Evolutionary conservation across 2,113 vertebrate genomes (phyloP).

Genomic region (Brachirus orientalis): DNA sequence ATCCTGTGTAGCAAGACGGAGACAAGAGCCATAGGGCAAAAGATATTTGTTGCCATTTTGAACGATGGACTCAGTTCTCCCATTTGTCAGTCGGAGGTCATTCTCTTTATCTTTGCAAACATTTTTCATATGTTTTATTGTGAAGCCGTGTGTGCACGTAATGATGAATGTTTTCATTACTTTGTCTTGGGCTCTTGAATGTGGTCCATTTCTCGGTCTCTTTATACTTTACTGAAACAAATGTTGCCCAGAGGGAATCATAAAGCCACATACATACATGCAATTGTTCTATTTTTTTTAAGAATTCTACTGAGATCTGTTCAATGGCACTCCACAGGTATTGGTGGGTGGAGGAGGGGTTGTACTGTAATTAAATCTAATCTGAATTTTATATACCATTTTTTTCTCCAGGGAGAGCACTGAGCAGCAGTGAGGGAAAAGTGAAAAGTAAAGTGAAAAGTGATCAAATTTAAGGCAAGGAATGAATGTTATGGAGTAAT

Average conservation of each 20-base stretch:
- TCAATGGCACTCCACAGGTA: slow-evolving; percentile 23
- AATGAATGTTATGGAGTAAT: neutral
- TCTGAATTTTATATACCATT: slow-evolving; percentile 41
- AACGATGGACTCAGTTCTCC: slow-evolving; percentile 44
- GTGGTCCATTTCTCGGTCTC: slow-evolving; percentile 32
- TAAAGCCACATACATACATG: slow-evolving; percentile 15
- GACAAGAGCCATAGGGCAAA: slow-evolving; percentile 40
- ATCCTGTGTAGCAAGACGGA: slow-evolving; percentile 11
- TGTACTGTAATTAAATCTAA: slow-evolving; percentile 23
- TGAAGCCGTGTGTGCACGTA: slow-evolving; percentile 24
- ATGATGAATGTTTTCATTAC: slow-evolving; percentile 69
- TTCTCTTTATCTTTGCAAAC: slow-evolving; percentile 46
- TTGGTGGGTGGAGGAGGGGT: neutral
- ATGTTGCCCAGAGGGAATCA: slow-evolving; percentile 33
- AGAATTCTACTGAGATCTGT: slow-evolving; percentile 10
- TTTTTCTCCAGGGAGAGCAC: slow-evolving; percentile 14
- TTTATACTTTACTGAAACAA: slow-evolving; percentile 27
- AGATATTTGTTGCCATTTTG: slow-evolving; percentile 32
- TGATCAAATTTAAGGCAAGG: slow-evolving; percentile 17
- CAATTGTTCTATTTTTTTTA: slow-evolving; percentile 12
- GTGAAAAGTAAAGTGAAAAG: neutral
- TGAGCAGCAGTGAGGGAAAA: no score
- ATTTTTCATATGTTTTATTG: slow-evolving; percentile 49
- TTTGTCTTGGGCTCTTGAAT: slow-evolving; percentile 47
- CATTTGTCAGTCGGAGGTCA: slow-evolving; percentile 61